These are phyloP conservation scores for Prostheceraeus crozeri DNA, from an alignment of 2,888 invertebrate genomes.

Conservation along the genomic window DNA sequence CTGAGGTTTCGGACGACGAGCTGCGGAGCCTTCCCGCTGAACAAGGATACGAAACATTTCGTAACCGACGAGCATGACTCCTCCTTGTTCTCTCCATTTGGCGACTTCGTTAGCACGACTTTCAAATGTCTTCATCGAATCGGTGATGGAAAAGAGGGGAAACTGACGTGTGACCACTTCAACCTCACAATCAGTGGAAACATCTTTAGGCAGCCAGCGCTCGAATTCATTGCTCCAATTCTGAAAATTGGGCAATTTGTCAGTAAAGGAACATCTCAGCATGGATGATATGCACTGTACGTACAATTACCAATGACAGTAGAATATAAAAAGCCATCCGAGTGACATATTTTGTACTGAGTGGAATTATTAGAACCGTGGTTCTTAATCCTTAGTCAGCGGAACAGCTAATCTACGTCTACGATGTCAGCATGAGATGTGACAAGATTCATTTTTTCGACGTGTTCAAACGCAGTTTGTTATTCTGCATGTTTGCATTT, in stretches of 20 bases:
- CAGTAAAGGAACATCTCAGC: not conserved
- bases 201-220: constrained; percentile 71
- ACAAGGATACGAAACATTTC: constrained; percentile 86
- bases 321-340: too few species aligned
- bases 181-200: not conserved
- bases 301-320: too few species aligned
- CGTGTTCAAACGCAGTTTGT: too few species aligned
- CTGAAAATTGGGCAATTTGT: constrained; percentile 61
- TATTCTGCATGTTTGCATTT: too few species aligned
- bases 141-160: constrained; percentile 79
- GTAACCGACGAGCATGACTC: constrained; percentile 89
- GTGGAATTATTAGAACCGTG: too few species aligned
- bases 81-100: constrained; percentile 78
- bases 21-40: constrained; percentile 53
- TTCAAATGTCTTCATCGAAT: constrained; percentile 76
- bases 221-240: constrained; percentile 92
- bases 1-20: not conserved
- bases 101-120: constrained; percentile 31
- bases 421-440: too few species aligned
- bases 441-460: too few species aligned
- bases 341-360: too few species aligned
- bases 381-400: too few species aligned
- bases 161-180: constrained; percentile 70
- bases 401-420: too few species aligned
- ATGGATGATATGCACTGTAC: too few species aligned